phyloP scores from a whole-genome alignment of 2,797 vertebrate species.

The Anguilla anguilla region DNA sequence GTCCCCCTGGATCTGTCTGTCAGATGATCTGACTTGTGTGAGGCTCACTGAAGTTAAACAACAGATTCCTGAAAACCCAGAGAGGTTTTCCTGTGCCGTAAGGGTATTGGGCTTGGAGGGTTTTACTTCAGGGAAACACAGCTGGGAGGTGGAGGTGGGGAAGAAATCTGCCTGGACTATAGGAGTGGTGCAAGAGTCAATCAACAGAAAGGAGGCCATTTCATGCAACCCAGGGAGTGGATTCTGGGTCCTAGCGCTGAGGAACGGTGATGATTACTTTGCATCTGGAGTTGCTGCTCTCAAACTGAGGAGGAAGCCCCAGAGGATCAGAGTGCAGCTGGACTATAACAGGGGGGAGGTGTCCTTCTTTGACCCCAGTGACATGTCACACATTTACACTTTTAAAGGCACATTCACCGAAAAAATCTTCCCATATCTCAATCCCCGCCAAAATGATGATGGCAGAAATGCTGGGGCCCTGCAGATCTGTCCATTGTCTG shows the following conservation, averaged over 20 bases:
- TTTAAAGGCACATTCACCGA: conserved; percentile 45
- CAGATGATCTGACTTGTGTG: conserved; percentile 24
- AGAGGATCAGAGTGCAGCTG: conserved; percentile 49
- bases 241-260: conserved; percentile 48
- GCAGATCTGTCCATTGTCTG: background rate
- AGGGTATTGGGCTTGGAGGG: background rate
- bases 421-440: conserved; percentile 41
- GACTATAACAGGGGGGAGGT: conserved; percentile 51
- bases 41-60: background rate
- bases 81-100: background rate
- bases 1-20: conserved; percentile 2
- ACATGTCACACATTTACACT: background rate
- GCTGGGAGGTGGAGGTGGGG: conserved; percentile 58
- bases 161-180: conserved; percentile 46
- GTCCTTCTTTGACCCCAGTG: conserved; percentile 51
- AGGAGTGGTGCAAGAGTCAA: conserved; percentile 50
- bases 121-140: conserved; percentile 49
- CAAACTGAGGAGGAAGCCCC: conserved; percentile 39
- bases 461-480: background rate
- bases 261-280: background rate
- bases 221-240: conserved; percentile 39
- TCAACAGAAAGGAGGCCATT: conserved; percentile 57
- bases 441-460: background rate
- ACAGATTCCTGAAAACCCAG: conserved; percentile 15
- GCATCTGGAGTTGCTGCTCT: conserved; percentile 41